Evolutionary conservation across 2,113 vertebrate species (phyloP), one percentile per base, ranked within the genome.

Genomic region (Ceyx margarethae): DNA sequence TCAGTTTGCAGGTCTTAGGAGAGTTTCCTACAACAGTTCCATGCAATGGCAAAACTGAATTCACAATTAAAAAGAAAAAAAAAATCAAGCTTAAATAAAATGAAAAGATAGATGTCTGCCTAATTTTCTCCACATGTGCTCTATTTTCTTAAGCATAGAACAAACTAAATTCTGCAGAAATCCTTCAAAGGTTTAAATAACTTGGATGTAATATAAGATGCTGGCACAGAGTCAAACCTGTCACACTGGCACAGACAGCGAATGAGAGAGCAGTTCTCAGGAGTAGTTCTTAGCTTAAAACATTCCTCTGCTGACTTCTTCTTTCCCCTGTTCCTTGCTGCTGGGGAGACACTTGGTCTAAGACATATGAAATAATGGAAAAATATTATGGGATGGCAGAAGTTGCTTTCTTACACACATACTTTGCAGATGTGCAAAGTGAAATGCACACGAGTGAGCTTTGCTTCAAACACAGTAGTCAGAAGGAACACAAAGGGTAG

Each of bases 141-240:
- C 76, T 89, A 28, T 95, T 95, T 96, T 87, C 91, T 93, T 96
- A 66, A 94, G 78, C 42, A 82, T 9, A 85, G 66, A 94, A 91
- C 74, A 92, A 87, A 85, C 8, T 42, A 81, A 81, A 91, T 85
- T 85, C 64, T 95, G 80, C 77, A 90, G 85, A 94, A 96, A 95
- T 90, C 82, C 60, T 92, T 91, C 78, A 4, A 96, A 93, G 53
- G 57, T 81, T 97, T 94, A 92, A 97, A 79, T 57, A 95, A 95
- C 81, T 95, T 96, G 94, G 89, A 93, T 92, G 96, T 94, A 97
- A 97, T 69, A 85, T 84, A 94, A 97, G 94, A 84, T 71, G 92
- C 73, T 97, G 96, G 95, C 91, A 68, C 56, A 17, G 68, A 90
- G 85, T 95, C 97, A 96, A 92, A 81, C 40, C 68, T 78, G 91